A percentile compares a stretch with the other conserved stretches of the same genome.
These are phyloP conservation scores for Muntiacus reevesi DNA, from an alignment of 2,113 vertebrate genomes.

Conservation along the genomic window DNA sequence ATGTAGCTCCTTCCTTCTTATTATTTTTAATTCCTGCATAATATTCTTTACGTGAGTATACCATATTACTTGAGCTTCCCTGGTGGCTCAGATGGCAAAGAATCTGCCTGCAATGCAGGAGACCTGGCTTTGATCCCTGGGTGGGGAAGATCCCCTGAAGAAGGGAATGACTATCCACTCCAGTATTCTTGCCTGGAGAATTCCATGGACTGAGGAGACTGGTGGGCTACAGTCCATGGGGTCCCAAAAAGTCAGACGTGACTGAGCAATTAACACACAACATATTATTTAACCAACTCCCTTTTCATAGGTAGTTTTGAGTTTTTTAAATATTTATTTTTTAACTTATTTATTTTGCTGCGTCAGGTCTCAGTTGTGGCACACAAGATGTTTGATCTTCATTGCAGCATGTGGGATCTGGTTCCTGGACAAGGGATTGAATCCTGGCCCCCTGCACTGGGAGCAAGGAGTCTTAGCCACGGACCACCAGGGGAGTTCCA, in stretches of 20 bases:
- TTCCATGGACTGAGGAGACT: neutral
- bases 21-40: neutral
- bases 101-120: neutral
- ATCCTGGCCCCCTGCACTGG: neutral
- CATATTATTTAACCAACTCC: neutral
- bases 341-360: neutral
- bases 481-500: neutral
- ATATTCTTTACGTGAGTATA: neutral
- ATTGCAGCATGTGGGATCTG: neutral
- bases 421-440: neutral
- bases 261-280: neutral
- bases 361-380: accelerated
- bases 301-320: neutral
- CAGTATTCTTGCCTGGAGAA: neutral
- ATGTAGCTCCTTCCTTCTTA: neutral
- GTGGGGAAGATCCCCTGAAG: neutral
- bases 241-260: accelerated
- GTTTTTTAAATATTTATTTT: neutral
- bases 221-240: neutral
- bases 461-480: neutral
- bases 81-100: neutral
- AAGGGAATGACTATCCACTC: neutral
- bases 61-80: neutral
- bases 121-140: neutral
- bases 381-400: neutral